phyloP scores from a whole-genome alignment of 2,113 vertebrate species.

The Prionailurus bengalensis region DNA sequence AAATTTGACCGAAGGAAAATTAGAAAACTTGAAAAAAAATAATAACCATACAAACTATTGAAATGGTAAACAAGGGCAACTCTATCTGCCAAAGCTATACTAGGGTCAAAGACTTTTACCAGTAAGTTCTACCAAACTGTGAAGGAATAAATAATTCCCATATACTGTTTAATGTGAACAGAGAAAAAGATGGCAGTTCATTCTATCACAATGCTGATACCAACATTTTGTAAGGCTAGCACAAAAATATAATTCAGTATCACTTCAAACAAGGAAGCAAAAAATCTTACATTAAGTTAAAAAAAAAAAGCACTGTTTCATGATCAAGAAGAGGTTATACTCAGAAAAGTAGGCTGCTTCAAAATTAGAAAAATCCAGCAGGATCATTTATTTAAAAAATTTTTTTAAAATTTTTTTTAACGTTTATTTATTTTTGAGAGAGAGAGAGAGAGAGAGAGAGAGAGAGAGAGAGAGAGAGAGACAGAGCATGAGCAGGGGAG shows the following conservation, averaged over 20 bases:
- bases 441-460: too few relatives aligned
- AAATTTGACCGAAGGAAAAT: conserved; percentile 6
- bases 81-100: not conserved
- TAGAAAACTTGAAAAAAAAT: not conserved
- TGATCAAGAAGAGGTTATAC: not conserved
- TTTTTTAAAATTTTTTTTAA: too few relatives aligned
- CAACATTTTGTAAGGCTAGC: not conserved
- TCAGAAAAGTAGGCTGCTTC: not conserved
- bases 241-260: not conserved
- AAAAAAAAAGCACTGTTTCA: not conserved
- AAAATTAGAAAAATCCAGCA: not conserved
- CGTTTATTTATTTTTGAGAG: too few relatives aligned
- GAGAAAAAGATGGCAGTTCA: not conserved
- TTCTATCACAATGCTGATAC: not conserved
- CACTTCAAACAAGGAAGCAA: not conserved
- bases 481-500: too few relatives aligned
- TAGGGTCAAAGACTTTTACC: not conserved
- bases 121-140: not conserved
- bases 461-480: too few relatives aligned
- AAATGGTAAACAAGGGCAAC: not conserved
- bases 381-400: not conserved
- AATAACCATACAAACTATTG: not conserved
- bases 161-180: not conserved
- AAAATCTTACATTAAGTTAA: not conserved
- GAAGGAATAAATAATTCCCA: not conserved